Conservation (phyloP, 2,113 vertebrate species). For the Macrotis lagotis region DNA sequence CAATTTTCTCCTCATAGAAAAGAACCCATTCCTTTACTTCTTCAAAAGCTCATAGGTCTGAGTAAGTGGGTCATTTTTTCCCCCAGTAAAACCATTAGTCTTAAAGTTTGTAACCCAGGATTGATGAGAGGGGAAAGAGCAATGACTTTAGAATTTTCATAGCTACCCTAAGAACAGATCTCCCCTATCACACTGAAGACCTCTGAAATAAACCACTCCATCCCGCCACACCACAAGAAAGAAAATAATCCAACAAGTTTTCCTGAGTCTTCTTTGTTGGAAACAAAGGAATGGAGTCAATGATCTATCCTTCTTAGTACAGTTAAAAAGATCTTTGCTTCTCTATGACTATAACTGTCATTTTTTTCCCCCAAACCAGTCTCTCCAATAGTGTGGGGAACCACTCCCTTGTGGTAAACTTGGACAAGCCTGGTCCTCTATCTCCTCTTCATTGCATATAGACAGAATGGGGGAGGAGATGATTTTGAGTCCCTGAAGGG, state of each 20-base stretch:
- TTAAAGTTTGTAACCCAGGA: background rate
- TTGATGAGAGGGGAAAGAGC: background rate
- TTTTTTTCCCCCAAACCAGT: background rate
- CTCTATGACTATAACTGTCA: background rate
- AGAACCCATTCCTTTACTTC: background rate
- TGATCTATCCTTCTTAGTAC: background rate
- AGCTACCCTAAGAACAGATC: slow-evolving; percentile 7
- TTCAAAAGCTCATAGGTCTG: background rate
- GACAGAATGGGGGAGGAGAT: background rate
- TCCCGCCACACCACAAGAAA: slow-evolving; percentile 67
- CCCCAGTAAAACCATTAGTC: background rate
- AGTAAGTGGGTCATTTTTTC: background rate
- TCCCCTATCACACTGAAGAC: background rate
- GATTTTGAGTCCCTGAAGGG: slow-evolving; percentile 14
- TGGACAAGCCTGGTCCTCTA: background rate
- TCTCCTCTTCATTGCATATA: background rate
- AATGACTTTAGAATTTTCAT: background rate
- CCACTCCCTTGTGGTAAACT: background rate
- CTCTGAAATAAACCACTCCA: background rate
- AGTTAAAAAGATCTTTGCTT: background rate
- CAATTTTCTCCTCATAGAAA: background rate
- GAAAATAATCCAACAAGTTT: slow-evolving; percentile 72
- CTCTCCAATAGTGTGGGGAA: background rate
- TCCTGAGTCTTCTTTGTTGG: slow-evolving; percentile 34
- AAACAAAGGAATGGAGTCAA: slow-evolving; percentile 56